Evolutionary conservation across 2,797 vertebrate species (phyloP), one percentile per base, ranked within the genome.

Genomic region (Gallinago solitaria): DNA sequence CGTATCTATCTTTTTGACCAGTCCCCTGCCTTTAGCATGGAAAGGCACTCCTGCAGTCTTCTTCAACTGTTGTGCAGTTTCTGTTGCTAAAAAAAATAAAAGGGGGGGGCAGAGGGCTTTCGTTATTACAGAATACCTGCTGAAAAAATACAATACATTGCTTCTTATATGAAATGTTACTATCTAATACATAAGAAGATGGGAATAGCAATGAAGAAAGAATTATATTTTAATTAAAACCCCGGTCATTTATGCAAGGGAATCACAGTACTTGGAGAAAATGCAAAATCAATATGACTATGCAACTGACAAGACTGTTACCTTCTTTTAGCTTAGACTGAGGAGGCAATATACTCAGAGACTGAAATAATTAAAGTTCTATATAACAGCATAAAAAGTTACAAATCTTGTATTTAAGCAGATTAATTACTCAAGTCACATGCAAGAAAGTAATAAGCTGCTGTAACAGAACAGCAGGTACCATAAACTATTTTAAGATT

Each of bases 1-100:
- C 3, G 99, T 99, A 97, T 99, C 99, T 86, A 99, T 98, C 98
- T 99, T 99, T 96, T 99, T 99, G 53, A 99, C 99, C 90, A 99
- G 96, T 41, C 99, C 99, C 89, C 99, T 98, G 96, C 99, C 99
- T 98, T 99, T 99, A 97, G 99, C 98, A 15, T 99, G 99, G 96
- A 99, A 99, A 89, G 99, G 99, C 97, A 99, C 99, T 92, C 99
- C 99, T 4, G 99, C 98, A 3, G 99, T 99, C 98, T 99, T 99
- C 97, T 99, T 99, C 77, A 99, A 98, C 96, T 99, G 99, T 81
- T 99, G 99, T 1, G 99, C 99, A 0, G 99, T 99, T 95, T 99
- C 99, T 53, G 99, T 99, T 81, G 99, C 99, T 99, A 84, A 21
- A 96, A 96, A 71, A 54, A 93, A 83, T 37, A 37, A 94, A 75